Evolutionary conservation across 2,113 vertebrate species (phyloP).

Genomic region (Shinisaurus crocodilurus): DNA sequence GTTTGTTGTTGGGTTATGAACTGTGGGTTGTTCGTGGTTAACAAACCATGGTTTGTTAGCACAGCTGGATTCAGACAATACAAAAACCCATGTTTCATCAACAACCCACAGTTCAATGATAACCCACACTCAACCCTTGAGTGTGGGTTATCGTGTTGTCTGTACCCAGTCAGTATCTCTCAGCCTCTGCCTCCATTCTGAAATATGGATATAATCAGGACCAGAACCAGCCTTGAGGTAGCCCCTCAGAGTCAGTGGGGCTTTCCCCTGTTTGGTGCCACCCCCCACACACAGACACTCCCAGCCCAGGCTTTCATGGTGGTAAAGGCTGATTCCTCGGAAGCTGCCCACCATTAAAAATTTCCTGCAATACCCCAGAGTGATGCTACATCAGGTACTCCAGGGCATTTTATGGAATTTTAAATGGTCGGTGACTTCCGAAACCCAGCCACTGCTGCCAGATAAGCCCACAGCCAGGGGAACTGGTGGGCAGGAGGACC

Average conservation of each 20-base stretch:
- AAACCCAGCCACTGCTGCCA: background rate
- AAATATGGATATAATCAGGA: background rate
- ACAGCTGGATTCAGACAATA: no score
- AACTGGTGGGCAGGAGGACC: background rate
- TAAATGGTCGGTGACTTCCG: background rate
- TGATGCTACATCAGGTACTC: no score
- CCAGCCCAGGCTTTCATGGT: background rate
- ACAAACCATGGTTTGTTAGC: no score
- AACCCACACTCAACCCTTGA: no score
- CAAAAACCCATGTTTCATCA: no score
- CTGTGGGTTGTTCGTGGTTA: no score
- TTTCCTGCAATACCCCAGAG: background rate
- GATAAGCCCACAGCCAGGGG: background rate
- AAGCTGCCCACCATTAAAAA: background rate
- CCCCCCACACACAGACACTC: background rate
- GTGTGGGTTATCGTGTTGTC: no score
- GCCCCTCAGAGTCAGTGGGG: background rate
- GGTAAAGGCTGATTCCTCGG: background rate
- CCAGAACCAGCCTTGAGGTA: background rate
- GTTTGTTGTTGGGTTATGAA: no score
- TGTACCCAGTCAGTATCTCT: background rate
- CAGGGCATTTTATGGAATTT: background rate
- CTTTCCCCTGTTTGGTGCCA: background rate
- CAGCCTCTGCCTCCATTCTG: background rate
- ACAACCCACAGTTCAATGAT: no score